Base-by-base conservation (phyloP, 2,113 vertebrate genomes). In the Xiphophorus hellerii region DNA sequence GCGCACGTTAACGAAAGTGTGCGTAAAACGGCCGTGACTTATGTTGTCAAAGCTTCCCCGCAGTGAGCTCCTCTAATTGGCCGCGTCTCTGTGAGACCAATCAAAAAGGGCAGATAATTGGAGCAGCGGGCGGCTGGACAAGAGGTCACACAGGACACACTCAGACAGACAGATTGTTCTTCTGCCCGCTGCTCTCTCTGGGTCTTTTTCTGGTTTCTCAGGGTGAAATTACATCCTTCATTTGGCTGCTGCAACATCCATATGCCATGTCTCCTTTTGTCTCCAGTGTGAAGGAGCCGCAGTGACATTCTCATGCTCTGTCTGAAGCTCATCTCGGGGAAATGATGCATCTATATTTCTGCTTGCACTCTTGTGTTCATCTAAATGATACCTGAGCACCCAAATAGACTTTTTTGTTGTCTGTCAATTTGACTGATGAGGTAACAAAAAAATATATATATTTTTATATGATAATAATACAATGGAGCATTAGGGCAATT, bases 1-100 rank as follows among this genome's bases (percentile, higher is more conserved):
- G 35, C 69, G 33, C 8, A 12, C n/a, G 6, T 79, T 61, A 29
- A 4, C 5, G 30, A 31, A 37, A 42, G 62, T 28, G 20, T 58
- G 22, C 22, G 10, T 58, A 61, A 61, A 68, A 42, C 31, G 31
- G n/a, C 70, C n/a, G 17, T 58, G 61, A 75, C 63, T 81, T 29
- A 69, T 65, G 58, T 62, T 51, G 71, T 85, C 62, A 63, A 35
- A 70, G 62, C 39, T 48, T 77, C 72, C 87, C 76, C 17, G 67
- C 85, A 66, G 74, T 81, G 77, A 69, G 60, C 39, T 37, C 10
- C 2, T 72, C 73, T 87, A 85, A 90, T 88, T 88, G 82, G 62
- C 60, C 61, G 73, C 33, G 29, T 74, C 69, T 76, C 79, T 66
- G 66, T 37, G 62, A 39, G 84, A 86, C 79, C 75, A 87, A 85